These are phyloP conservation scores for Agrotis exclamationis DNA, from an alignment of 2,888 invertebrate species.

Conservation along the genomic window DNA sequence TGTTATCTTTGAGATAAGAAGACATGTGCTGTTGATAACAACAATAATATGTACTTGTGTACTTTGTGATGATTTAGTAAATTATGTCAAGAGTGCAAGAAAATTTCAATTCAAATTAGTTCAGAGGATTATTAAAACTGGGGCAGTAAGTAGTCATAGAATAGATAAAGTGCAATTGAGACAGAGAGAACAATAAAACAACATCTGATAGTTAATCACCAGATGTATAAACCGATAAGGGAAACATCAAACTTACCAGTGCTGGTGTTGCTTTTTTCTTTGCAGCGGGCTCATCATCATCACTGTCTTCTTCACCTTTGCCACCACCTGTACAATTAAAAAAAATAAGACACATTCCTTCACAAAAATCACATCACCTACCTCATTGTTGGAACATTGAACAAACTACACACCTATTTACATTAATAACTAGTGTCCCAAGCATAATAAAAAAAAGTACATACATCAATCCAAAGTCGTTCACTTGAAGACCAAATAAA, in stretches of 20 bases:
- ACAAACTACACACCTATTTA: conserved; percentile 84
- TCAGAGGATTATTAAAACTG: not conserved
- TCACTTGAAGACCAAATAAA: conserved; percentile 73
- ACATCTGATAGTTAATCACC: not conserved
- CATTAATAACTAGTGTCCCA: conserved; percentile 80
- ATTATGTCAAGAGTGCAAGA: not conserved
- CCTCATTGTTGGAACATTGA: conserved; percentile 68
- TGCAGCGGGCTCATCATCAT: conserved; percentile 95
- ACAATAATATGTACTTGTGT: conserved; percentile 20
- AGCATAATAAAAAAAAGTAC: conserved; percentile 83
- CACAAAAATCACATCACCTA: conserved; percentile 51
- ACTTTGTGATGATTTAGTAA: not conserved
- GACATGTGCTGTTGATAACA: conserved; percentile 29
- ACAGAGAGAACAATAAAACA: not conserved
- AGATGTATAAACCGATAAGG: not conserved
- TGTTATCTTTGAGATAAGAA: conserved; percentile 26
- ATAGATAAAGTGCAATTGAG: too few relatives aligned
- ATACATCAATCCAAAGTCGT: conserved; percentile 84
- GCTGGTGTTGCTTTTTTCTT: conserved; percentile 94
- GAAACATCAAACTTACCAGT: conserved; percentile 76
- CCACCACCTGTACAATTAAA: conserved; percentile 89
- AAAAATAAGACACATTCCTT: conserved; percentile 34
- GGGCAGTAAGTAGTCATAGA: too few relatives aligned
- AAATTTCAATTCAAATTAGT: not conserved
- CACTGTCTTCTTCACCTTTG: conserved; percentile 95